Base-by-base conservation (phyloP, 2,888 invertebrate species). In the Diplolepis rosae region DNA sequence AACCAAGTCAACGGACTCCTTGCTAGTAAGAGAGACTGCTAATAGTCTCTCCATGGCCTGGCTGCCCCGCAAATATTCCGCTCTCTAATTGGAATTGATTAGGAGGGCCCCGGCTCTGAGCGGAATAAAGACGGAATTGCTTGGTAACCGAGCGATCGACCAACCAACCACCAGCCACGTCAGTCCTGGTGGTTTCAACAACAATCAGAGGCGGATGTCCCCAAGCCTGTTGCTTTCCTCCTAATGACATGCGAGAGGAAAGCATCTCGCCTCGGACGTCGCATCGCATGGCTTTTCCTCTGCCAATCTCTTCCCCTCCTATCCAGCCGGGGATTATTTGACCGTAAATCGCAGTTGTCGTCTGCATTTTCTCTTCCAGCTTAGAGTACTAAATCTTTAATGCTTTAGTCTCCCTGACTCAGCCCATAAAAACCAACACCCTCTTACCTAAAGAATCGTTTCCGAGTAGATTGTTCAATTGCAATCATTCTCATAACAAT, bases 31-130 rank as follows among this genome's bases (percentile, higher is more conserved):
- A 84, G 85, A 83, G 84, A 83, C 83, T 84, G 86, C 86, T 88
- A 88, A 88, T 88, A 87, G 85, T 87, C 88, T 84, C 84, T 81
- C 82, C 80, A 79, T 80, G 81, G 81, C 72, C 74, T 75, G 83
- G 80, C 83, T 83, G 83, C 82, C 81, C 82, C 81, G 86, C 85
- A 87, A 87, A 87, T 87, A 87, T 87, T 87, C 85, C 81, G 83
- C 84, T 87, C 87, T 88, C 87, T 88, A 88, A 88, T 88, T 88
- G 88, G 88, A 88, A 88, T 88, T 88, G 88, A 88, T 88, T 88
- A 88, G 88, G 83, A 83, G 81, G 80, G 80, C 73, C 77, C 76
- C 79, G 77, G 79, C 70, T 79, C 75, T 77, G 79, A 73, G 79
- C 76, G 82, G 85, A 84, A 86, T 85, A 84, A 86, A 86, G 85